These are phyloP conservation scores for Helostoma temminkii DNA, from an alignment of 2,797 vertebrate genomes.

Conservation along the genomic window DNA sequence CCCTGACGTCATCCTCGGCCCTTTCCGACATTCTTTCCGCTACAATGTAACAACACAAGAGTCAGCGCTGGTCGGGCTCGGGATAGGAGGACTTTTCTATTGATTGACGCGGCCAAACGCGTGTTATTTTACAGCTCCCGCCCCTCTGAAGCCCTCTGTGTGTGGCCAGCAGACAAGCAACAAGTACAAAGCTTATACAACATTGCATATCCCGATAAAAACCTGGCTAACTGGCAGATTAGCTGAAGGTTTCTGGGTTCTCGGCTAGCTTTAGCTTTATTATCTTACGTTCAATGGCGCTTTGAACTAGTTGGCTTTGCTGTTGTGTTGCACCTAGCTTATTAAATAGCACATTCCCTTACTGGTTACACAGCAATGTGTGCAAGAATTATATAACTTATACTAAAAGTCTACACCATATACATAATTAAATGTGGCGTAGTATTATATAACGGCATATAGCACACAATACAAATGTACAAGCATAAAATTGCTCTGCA, in stretches of 20 bases:
- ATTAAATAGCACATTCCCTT: not conserved
- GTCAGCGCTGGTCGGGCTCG: constrained; percentile 82
- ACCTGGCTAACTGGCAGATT: not conserved
- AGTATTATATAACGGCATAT: not conserved
- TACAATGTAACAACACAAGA: constrained; percentile 94
- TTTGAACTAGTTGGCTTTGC: not conserved
- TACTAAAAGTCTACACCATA: not conserved
- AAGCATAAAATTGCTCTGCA: not conserved
- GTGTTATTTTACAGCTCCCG: constrained; percentile 36
- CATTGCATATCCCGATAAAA: not conserved
- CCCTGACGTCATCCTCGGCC: constrained; percentile 99
- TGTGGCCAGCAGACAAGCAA: constrained; percentile 39
- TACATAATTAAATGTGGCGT: not conserved
- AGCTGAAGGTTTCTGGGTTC: constrained; percentile 7
- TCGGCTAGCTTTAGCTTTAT: constrained; percentile 2
- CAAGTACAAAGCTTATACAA: constrained; percentile 41
- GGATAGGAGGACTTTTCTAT: constrained; percentile 69
- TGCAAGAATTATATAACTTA: not conserved
- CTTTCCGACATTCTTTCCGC: constrained; percentile 99
- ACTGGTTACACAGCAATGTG: not conserved
- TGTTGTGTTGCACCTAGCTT: not conserved
- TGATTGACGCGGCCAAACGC: constrained; percentile 58
- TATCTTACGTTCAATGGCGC: not conserved
- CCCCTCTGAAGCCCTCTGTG: constrained; percentile 14
- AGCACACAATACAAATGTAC: not conserved